Conservation (phyloP, 2,888 invertebrate genomes). For the Volucella bombylans region DNA sequence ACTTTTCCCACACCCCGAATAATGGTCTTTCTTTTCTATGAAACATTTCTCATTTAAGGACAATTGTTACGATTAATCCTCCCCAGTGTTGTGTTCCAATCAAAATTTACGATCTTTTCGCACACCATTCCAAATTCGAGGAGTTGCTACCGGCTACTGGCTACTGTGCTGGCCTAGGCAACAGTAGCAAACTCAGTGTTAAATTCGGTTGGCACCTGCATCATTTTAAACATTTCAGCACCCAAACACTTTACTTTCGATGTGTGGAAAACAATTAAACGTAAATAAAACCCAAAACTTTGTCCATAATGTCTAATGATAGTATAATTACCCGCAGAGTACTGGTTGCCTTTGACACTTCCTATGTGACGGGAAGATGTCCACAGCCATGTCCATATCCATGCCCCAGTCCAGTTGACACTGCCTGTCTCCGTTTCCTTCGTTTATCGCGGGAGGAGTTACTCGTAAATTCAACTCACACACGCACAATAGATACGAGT, state of each 20-base stretch:
- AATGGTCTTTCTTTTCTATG: no score
- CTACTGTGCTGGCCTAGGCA: background rate
- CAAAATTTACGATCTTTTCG: constrained; percentile 62
- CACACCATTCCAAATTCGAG: constrained; percentile 23
- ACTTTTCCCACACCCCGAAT: no score
- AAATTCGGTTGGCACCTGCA: constrained; percentile 57
- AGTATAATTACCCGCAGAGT: constrained; percentile 73
- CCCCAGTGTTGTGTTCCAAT: constrained; percentile 63
- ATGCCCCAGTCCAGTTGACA: no score
- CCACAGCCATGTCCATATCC: constrained; percentile 5
- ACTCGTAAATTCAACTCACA: constrained; percentile 3
- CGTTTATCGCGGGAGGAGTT: constrained; percentile 25
- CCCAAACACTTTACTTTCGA: constrained; percentile 69
- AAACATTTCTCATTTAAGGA: constrained; percentile 27
- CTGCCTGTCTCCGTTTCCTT: background rate
- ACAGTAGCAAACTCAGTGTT: constrained; percentile 13
- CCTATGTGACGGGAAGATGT: constrained; percentile 63
- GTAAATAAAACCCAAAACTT: constrained; percentile 71
- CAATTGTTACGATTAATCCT: constrained; percentile 55
- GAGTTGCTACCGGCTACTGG: background rate
- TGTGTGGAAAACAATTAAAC: constrained; percentile 69
- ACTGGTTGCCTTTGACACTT: constrained; percentile 64
- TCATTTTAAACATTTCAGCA: constrained; percentile 70
- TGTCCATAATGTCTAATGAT: constrained; percentile 66
- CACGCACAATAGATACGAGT: constrained; percentile 1